These are phyloP conservation scores for Cybosia mesomella DNA, from an alignment of 2,888 invertebrate species.

Conservation along the genomic window DNA sequence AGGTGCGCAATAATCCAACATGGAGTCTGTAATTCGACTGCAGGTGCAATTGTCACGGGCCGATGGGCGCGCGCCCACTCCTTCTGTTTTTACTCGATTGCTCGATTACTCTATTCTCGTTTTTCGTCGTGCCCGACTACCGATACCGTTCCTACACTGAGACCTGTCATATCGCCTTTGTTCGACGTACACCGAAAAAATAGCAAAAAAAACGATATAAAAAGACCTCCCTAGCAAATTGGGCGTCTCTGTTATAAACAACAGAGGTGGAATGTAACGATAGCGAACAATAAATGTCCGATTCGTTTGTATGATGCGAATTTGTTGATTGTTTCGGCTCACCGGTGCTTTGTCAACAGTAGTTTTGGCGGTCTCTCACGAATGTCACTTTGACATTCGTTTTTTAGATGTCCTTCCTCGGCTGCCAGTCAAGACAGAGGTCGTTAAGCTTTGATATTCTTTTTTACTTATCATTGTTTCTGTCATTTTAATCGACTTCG, in stretches of 20 bases:
- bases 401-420: slow-evolving; percentile 54
- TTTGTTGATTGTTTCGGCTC: slow-evolving; percentile 82
- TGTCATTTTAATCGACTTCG: background rate
- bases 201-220: slow-evolving; percentile 74
- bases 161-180: slow-evolving; percentile 86
- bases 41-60: slow-evolving; percentile 85
- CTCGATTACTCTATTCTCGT: slow-evolving; percentile 81
- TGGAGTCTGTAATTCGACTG: slow-evolving; percentile 76
- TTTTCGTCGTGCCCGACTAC: slow-evolving; percentile 76
- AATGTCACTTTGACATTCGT: slow-evolving; percentile 73
- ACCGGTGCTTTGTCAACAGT: slow-evolving; percentile 73
- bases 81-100: slow-evolving; percentile 82
- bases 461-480: background rate
- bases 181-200: slow-evolving; percentile 76
- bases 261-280: slow-evolving; percentile 84
- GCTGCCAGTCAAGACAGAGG: slow-evolving; percentile 50
- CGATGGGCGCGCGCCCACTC: slow-evolving; percentile 70
- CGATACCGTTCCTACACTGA: slow-evolving; percentile 78
- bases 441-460: background rate
- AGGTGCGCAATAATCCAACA: slow-evolving; percentile 80
- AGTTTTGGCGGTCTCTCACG: slow-evolving; percentile 77
- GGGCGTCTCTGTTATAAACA: slow-evolving; percentile 85
- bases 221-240: slow-evolving; percentile 84
- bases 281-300: slow-evolving; percentile 85
- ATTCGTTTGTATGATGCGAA: slow-evolving; percentile 79